Conservation (phyloP, 2,888 invertebrate genomes). For the Germaria angustata region DNA sequence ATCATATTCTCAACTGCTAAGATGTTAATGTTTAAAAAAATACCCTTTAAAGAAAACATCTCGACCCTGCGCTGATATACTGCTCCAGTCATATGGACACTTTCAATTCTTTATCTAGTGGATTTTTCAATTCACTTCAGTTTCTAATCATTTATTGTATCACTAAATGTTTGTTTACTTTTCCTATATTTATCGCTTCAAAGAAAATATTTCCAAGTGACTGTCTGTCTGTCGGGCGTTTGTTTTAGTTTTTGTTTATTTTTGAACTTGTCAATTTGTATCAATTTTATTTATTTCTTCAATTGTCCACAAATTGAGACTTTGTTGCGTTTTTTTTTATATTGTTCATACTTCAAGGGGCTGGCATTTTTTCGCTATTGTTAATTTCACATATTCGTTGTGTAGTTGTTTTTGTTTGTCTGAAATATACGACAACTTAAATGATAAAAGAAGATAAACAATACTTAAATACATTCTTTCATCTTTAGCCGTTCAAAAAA, state of each 20-base stretch:
- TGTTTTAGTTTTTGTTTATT: slow-evolving; percentile 1
- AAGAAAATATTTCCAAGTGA: background rate
- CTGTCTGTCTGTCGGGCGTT: background rate
- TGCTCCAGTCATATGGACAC: background rate
- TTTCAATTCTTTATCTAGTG: background rate
- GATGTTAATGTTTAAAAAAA: too few species aligned
- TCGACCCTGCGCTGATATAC: too few species aligned
- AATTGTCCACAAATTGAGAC: background rate
- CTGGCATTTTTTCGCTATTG: background rate
- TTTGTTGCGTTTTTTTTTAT: background rate
- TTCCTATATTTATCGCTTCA: background rate
- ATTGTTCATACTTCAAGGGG: background rate
- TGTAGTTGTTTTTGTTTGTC: background rate
- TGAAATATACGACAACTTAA: background rate
- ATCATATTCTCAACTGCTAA: too few species aligned
- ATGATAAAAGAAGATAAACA: background rate
- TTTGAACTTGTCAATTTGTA: slow-evolving; percentile 42
- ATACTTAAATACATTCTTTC: slow-evolving; percentile 19
- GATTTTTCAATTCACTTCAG: background rate
- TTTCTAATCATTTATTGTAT: background rate
- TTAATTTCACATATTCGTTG: slow-evolving; percentile 2
- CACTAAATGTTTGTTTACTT: background rate
- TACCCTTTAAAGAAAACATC: too few species aligned
- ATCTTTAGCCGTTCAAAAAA: slow-evolving; percentile 8
- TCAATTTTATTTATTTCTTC: slow-evolving; percentile 25